Conservation (phyloP, 2,113 vertebrate species). For the Macquaria ambigua region DNA sequence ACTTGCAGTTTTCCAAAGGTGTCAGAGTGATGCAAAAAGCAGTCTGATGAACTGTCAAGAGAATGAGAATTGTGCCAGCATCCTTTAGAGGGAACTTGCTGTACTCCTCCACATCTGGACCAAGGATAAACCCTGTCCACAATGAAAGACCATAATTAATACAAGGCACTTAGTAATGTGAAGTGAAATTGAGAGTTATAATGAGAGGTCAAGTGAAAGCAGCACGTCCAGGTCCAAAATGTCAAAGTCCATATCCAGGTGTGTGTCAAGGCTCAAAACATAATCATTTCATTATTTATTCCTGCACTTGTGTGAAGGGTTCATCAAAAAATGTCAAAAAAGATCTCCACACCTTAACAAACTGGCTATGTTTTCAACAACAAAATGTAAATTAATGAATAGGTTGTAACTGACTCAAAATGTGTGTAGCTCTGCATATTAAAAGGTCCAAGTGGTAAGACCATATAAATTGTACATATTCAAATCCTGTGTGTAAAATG, state of each 20-base stretch:
- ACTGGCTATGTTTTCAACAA: not conserved
- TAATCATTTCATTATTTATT: no score
- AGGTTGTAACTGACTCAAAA: not conserved
- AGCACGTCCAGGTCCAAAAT: no score
- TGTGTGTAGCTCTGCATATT: not conserved
- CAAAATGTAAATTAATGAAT: not conserved
- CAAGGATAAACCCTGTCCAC: not conserved
- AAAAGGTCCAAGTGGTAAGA: not conserved
- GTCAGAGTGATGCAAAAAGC: conserved; percentile 41
- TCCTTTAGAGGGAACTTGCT: not conserved
- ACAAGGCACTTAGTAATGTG: no score
- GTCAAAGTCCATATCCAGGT: no score
- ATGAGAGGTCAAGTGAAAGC: no score
- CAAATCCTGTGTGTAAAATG: no score
- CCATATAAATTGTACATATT: not conserved
- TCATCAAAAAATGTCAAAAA: no score
- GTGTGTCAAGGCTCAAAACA: no score
- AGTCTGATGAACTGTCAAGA: conserved; percentile 47
- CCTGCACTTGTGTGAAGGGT: no score
- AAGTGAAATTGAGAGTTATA: no score
- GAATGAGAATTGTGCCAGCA: conserved; percentile 17
- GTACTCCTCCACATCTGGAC: not conserved
- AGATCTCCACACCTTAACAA: not conserved
- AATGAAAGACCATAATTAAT: no score
- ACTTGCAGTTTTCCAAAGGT: conserved; percentile 36